phyloP scores from a whole-genome alignment of 2,888 invertebrate genomes.

The Sipha maydis region DNA sequence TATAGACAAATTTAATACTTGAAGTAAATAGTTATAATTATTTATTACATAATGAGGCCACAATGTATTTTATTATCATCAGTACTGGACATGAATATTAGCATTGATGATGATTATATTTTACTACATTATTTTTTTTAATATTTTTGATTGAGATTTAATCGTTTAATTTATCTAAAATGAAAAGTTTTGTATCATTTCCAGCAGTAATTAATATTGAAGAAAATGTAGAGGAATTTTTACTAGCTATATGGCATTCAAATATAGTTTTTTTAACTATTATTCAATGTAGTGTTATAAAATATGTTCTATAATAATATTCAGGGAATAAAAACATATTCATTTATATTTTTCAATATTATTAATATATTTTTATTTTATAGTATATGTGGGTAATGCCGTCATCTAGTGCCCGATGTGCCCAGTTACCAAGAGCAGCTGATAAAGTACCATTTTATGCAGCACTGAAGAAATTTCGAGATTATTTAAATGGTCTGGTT shows the following conservation, averaged over 20 bases:
- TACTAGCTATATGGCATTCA: neutral
- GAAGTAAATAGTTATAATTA: neutral
- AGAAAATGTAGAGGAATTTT: neutral
- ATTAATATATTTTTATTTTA: conserved; percentile 31
- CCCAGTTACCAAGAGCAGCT: conserved; percentile 94
- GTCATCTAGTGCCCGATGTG: conserved; percentile 95
- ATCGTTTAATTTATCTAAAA: neutral
- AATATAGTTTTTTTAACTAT: no score
- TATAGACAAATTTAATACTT: no score
- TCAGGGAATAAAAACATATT: neutral
- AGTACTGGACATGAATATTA: conserved; percentile 29
- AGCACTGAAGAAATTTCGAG: conserved; percentile 93
- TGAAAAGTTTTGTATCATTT: neutral
- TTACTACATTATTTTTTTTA: neutral
- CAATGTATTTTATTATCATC: conserved; percentile 2
- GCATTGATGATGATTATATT: conserved; percentile 30
- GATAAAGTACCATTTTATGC: conserved; percentile 98
- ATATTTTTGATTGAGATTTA: neutral
- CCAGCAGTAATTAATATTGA: neutral
- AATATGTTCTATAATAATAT: neutral
- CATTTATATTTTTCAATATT: neutral
- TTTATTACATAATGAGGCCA: neutral
- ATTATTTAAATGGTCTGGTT: conserved; percentile 89
- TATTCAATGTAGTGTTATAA: neutral
- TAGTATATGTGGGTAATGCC: conserved; percentile 99